phyloP scores from a whole-genome alignment of 2,113 vertebrate genomes.

The Neogobius melanostomus region DNA sequence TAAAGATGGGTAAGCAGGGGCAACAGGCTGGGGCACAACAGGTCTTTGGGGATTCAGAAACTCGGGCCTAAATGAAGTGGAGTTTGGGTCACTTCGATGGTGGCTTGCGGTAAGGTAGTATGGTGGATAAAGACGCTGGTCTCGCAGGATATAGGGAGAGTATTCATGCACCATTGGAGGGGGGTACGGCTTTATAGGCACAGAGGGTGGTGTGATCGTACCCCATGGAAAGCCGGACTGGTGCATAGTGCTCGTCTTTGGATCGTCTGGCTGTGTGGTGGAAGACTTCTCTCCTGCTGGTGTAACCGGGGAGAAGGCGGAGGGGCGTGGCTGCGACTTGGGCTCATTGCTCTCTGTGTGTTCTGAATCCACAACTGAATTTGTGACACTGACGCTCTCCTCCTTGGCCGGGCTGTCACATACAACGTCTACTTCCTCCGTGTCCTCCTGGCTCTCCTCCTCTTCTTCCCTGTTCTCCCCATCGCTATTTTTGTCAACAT shows the following conservation, averaged over 20 bases:
- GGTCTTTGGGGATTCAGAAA: constrained; percentile 83
- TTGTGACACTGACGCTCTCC: constrained; percentile 24
- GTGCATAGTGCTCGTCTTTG: constrained; percentile 76
- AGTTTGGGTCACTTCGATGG: constrained; percentile 52
- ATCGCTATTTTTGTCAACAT: constrained; percentile 47
- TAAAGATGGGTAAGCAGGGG: constrained; percentile 69
- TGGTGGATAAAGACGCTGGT: constrained; percentile 78
- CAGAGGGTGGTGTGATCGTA: constrained; percentile 74
- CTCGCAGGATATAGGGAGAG: constrained; percentile 79
- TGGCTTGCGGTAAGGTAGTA: constrained; percentile 78
- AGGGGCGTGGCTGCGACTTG: constrained; percentile 65
- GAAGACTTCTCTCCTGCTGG: constrained; percentile 66
- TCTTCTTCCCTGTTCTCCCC: constrained; percentile 22
- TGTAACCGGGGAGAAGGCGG: constrained; percentile 82
- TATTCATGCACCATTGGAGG: constrained; percentile 83
- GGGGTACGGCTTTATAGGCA: constrained; percentile 74
- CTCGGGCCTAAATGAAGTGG: constrained; percentile 68
- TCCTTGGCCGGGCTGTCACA: constrained; percentile 42
- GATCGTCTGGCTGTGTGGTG: constrained; percentile 50
- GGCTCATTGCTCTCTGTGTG: constrained; percentile 24
- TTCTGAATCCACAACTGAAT: constrained; percentile 45
- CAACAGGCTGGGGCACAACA: constrained; percentile 79
- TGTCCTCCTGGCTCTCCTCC: constrained; percentile 25
- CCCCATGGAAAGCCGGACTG: constrained; percentile 80
- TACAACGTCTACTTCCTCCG: constrained; percentile 47